A percentile compares a stretch with the other conserved stretches of the same genome.
Evolutionary conservation across 2,113 vertebrate genomes (phyloP).

Genomic region (Paraplagusia blochii): DNA sequence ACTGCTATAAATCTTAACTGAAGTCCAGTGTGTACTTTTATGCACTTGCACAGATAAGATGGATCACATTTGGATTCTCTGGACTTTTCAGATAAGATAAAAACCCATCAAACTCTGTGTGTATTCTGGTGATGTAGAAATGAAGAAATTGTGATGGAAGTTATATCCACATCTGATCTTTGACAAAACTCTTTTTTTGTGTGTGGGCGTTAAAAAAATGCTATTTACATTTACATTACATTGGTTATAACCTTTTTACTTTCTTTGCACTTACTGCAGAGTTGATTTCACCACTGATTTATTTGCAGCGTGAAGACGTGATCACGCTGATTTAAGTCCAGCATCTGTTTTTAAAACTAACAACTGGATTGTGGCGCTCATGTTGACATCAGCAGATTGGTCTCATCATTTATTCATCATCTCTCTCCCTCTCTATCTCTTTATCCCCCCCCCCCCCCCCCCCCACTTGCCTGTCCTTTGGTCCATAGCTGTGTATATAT

Average conservation of each 20-base stretch:
- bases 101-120: too few species aligned
- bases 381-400: slow-evolving; percentile 24
- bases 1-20: background rate
- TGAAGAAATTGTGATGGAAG: too few species aligned
- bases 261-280: too few species aligned
- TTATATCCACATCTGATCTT: too few species aligned
- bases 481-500: slow-evolving; percentile 50
- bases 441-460: slow-evolving; percentile 23
- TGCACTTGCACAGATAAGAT: background rate
- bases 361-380: background rate
- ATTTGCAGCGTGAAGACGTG: background rate
- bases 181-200: too few species aligned
- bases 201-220: too few species aligned
- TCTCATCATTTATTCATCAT: slow-evolving; percentile 53
- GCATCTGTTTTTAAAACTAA: slow-evolving; percentile 6
- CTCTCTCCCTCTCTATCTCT: slow-evolving; percentile 9
- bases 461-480: slow-evolving; percentile 22
- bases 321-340: background rate
- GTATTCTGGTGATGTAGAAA: too few species aligned
- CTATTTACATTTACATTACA: too few species aligned
- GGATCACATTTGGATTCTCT: too few species aligned
- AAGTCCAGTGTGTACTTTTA: background rate
- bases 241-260: background rate
- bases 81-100: too few species aligned
- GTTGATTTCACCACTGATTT: background rate